These are phyloP conservation scores for Coenobita brevimanus DNA, from an alignment of 1,140 invertebrate genomes.

Conservation along the genomic window DNA sequence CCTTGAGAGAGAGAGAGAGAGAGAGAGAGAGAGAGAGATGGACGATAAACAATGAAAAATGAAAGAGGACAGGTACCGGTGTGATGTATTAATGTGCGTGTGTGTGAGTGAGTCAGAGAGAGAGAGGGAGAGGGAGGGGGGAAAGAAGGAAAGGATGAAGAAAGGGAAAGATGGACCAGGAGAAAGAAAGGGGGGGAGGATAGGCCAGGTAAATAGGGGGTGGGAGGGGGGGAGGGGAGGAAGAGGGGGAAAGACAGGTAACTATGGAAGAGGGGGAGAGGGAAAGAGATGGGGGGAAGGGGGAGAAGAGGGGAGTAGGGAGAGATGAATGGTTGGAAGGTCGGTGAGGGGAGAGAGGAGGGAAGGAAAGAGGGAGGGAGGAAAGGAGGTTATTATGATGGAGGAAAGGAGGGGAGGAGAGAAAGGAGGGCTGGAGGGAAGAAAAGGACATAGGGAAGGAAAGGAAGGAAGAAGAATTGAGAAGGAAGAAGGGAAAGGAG, in stretches of 20 bases:
- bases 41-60: no score
- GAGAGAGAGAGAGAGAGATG: neutral
- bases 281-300: neutral
- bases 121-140: neutral
- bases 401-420: neutral
- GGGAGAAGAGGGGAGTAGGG: neutral
- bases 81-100: no score
- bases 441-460: neutral
- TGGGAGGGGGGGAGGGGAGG: neutral
- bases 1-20: constrained; percentile 30
- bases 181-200: neutral
- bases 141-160: neutral
- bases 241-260: neutral
- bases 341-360: neutral
- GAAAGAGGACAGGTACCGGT: no score
- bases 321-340: neutral
- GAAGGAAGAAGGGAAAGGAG: neutral
- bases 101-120: constrained; percentile 21
- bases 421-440: no score
- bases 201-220: neutral
- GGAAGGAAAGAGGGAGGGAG: neutral
- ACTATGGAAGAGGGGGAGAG: constrained; percentile 22
- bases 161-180: neutral
- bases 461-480: neutral
- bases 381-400: neutral